Evolutionary conservation across 2,113 vertebrate genomes (phyloP), one percentile per base, ranked within the genome.

Genomic region (Mesembrinibis cayennensis): DNA sequence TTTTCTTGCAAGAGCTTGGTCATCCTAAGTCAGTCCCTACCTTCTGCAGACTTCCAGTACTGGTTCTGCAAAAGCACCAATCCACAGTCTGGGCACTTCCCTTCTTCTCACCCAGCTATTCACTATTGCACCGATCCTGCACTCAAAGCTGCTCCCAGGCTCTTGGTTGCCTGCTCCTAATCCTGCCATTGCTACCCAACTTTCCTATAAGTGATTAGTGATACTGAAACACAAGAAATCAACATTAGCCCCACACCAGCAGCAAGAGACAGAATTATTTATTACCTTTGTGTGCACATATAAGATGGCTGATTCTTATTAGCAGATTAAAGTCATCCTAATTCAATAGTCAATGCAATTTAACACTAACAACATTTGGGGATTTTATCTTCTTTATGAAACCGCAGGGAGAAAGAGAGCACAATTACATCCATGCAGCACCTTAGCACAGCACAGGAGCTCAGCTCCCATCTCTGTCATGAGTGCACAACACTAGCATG

Each of bases 401-500:
- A 58, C 63, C 49, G 19, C 25, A 14, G 25, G 52, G 73, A 74
- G 56, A 34, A 65, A 36, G 25, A 61, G 17, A 79, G 36, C 84
- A 56, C 16, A 15, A 1, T 9, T 3, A 2, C 44, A 70, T 27
- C 6, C 10, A 2, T 6, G 10, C 29, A 79, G 73, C n/a, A 63
- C 12, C 49, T 74, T 3, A 21, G 52, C 69, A 36, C 63, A 16
- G 81, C 66, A 47, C 4, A 36, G 72, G 34, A 52, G 61, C 83
- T 55, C 80, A 62, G 73, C 59, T 63, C 50, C 69, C 25, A 20
- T 9, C 66, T 55, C 79, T 52, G 22, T 6, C n/a, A 3, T 0
- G 6, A 53, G 10, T 4, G 19, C 44, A 23, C 0, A 0, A 18
- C 55, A 20, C 13, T 44, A 34, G 79, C 32, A 2, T 5, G 8